Base-by-base conservation (phyloP, 2,113 vertebrate species). In the Cacatua alba region DNA sequence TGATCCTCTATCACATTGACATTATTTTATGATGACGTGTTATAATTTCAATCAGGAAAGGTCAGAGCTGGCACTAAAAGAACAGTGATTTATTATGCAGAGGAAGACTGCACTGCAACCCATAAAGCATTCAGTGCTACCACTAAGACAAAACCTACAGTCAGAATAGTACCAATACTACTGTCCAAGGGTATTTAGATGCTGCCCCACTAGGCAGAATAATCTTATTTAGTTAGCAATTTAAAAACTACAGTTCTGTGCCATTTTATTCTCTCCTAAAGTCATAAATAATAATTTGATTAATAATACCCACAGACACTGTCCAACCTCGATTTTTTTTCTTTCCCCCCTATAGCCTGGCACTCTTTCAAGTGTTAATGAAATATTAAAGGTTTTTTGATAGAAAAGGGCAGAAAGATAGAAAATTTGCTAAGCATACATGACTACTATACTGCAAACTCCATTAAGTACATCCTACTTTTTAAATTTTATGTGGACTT, bases 31-130 rank as follows among this genome's bases (percentile, higher is more conserved):
- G 62, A 37, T 33, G 89, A 72, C 63, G 87, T 37, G 89, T 25
- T 88, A 74, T 78, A 72, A 62, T 82, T 92, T 53, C 90, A 82
- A 88, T 20, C 84, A 80, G 84, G 28, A 91, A 95, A 96, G 93
- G 93, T 95, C 94, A 92, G 75, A 46, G 84, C 78, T 91, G 87
- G 89, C 78, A 14, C 65, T 63, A 74, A 7, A 51, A 28, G 74
- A 87, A 14, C 62, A 26, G n/a, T 5, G 70, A 91, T 93, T 78
- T 82, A 39, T 92, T 92, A 68, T 82, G 82, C 91, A 69, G 44
- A 59, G 84, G 35, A 17, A 80, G 78, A 70, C 72, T 64, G 48
- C 52, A 25, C 1, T 52, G 81, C 62, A 87, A 82, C 57, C 89
- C 91, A 57, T 77, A 69, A 91, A 95, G 84, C 70, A 82, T 33